These are phyloP conservation scores for Orcinus orca DNA, from an alignment of 2,113 vertebrate species.

Conservation along the genomic window DNA sequence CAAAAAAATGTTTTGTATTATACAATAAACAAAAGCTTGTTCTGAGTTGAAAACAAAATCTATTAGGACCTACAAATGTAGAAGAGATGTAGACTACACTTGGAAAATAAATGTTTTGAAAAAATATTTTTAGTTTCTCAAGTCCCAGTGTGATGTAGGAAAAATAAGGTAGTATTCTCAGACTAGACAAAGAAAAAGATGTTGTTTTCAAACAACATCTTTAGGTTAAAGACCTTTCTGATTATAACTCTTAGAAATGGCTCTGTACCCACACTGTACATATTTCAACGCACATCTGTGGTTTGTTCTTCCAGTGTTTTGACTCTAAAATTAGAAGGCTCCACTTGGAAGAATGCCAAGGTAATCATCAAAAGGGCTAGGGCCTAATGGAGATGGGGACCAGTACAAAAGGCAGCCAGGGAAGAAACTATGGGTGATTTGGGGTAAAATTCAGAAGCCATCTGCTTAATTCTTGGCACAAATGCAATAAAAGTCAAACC, in stretches of 20 bases:
- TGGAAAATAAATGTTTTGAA: constrained; percentile 29
- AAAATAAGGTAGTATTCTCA: constrained; percentile 30
- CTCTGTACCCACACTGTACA: background rate
- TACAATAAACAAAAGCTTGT: background rate
- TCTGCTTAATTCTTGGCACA: constrained; percentile 48
- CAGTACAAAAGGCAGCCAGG: background rate
- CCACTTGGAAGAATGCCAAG: constrained; percentile 64
- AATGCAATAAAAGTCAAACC: constrained; percentile 32
- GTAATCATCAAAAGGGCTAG: constrained; percentile 37
- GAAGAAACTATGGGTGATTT: background rate
- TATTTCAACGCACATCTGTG: constrained; percentile 63
- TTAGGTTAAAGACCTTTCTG: constrained; percentile 36
- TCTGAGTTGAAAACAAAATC: constrained; percentile 22
- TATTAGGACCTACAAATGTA: background rate
- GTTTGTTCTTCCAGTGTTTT: constrained; percentile 41
- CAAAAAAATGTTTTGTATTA: background rate
- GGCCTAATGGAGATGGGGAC: background rate
- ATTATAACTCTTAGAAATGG: constrained; percentile 37
- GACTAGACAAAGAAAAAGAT: constrained; percentile 15
- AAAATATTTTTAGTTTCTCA: constrained; percentile 39
- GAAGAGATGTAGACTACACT: background rate
- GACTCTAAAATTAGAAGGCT: constrained; percentile 69
- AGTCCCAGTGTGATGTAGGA: background rate
- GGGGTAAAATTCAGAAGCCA: constrained; percentile 30
- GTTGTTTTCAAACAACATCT: constrained; percentile 44